A percentile compares a stretch with the other conserved stretches of the same genome.
Conservation (phyloP, 2,113 vertebrate genomes). For the Sebastes schlegelii region DNA sequence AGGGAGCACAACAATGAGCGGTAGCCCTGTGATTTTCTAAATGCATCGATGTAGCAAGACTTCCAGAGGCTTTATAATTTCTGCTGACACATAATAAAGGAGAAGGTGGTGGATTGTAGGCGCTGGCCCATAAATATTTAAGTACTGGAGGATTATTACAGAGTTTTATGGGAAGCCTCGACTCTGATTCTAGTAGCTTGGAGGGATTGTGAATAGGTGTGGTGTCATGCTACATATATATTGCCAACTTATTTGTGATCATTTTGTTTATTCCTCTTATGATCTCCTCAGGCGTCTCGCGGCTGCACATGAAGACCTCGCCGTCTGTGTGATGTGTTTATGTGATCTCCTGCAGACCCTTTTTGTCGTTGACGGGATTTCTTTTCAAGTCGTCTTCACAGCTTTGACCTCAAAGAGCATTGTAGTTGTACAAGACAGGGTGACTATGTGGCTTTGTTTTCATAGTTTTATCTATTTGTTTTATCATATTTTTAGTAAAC, state of each 20-base stretch:
- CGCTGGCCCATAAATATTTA: constrained; percentile 77
- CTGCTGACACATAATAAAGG: constrained; percentile 77
- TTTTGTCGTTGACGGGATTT: constrained; percentile 10
- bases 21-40: constrained; percentile 52
- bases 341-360: neutral
- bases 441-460: neutral
- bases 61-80: constrained; percentile 65
- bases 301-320: neutral
- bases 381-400: neutral
- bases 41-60: constrained; percentile 50
- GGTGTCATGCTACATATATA: constrained; percentile 19
- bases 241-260: constrained; percentile 37
- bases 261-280: constrained; percentile 43
- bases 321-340: constrained; percentile 19
- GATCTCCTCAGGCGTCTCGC: constrained; percentile 5
- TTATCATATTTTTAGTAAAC: neutral
- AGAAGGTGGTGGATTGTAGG: constrained; percentile 48
- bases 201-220: constrained; percentile 47
- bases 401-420: neutral
- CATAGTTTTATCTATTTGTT: neutral
- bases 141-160: constrained; percentile 72
- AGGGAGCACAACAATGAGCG: constrained; percentile 39
- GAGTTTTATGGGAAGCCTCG: constrained; percentile 56
- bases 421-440: too few relatives aligned
- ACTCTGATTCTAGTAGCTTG: constrained; percentile 61